These are phyloP conservation scores for Isichthys henryi DNA, from an alignment of 2,113 vertebrate genomes.

Conservation along the genomic window DNA sequence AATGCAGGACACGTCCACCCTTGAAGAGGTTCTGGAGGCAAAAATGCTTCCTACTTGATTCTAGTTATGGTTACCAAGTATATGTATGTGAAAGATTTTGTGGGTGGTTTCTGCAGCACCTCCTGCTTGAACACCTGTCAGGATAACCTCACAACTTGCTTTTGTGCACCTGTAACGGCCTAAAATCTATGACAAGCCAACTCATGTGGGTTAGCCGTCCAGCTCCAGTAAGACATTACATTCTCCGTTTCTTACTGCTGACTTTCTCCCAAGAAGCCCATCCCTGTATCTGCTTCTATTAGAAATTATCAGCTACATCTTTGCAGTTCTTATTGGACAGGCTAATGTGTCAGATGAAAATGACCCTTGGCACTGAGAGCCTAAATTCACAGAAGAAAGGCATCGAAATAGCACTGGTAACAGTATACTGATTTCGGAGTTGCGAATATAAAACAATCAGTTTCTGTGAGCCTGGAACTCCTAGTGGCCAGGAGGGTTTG, in stretches of 20 bases:
- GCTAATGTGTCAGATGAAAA: not conserved
- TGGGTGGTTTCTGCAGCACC: not conserved
- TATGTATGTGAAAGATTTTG: not conserved
- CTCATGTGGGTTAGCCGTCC: not conserved
- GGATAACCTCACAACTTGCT: not conserved
- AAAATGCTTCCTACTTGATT: not conserved
- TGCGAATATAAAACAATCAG: not conserved
- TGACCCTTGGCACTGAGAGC: not conserved
- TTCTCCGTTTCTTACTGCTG: not conserved
- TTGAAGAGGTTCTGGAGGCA: not conserved
- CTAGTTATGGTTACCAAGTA: not conserved
- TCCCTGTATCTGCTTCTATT: not conserved
- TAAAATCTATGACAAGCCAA: not conserved
- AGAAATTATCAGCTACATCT: not conserved
- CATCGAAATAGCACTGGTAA: not conserved
- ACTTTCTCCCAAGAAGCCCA: not conserved
- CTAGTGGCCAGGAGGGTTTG: not conserved
- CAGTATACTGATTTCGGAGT: not conserved
- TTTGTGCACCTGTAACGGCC: not conserved
- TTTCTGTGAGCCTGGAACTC: not conserved
- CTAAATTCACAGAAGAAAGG: not conserved
- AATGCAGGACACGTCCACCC: not conserved
- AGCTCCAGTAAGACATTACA: not conserved
- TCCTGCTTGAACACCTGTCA: not conserved
- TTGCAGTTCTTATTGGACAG: not conserved